Conservation (phyloP, 2,113 vertebrate species). For the Synchiropus splendidus region DNA sequence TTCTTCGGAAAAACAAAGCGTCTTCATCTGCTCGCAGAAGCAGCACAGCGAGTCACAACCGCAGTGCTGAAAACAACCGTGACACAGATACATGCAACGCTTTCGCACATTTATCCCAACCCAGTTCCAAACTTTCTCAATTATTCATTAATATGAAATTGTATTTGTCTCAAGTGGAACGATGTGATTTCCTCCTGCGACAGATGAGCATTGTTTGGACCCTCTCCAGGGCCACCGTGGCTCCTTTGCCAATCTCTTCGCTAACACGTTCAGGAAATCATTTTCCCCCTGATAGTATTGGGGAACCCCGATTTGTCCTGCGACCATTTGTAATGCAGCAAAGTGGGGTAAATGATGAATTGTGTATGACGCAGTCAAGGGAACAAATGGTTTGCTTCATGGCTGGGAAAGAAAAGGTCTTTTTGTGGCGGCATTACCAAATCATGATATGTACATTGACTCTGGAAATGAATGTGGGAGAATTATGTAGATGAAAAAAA, state of each 20-base stretch:
- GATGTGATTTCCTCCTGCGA: constrained; percentile 60
- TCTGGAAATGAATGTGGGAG: constrained; percentile 10
- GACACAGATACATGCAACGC: constrained; percentile 58
- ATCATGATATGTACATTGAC: constrained; percentile 57
- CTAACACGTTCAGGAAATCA: constrained; percentile 61
- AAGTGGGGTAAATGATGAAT: constrained; percentile 66
- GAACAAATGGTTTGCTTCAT: constrained; percentile 50
- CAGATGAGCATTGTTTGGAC: constrained; percentile 46
- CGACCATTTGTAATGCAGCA: constrained; percentile 69
- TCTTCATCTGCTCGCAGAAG: too few species aligned
- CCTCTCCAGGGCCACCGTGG: constrained; percentile 47
- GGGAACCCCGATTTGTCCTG: constrained; percentile 64
- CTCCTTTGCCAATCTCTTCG: constrained; percentile 57
- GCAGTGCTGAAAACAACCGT: constrained; percentile 39
- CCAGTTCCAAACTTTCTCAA: constrained; percentile 66
- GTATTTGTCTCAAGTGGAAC: constrained; percentile 72
- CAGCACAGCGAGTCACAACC: neutral
- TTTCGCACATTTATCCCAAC: constrained; percentile 45
- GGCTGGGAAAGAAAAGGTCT: constrained; percentile 38
- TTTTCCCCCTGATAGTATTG: constrained; percentile 60
- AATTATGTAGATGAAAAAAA: neutral
- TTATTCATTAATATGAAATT: constrained; percentile 75
- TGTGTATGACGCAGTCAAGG: constrained; percentile 61
- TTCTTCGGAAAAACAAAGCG: too few species aligned
- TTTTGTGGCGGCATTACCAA: constrained; percentile 52